A percentile compares a stretch with the other conserved stretches of the same genome.
Evolutionary conservation across 2,888 invertebrate genomes (phyloP).

Genomic region (Argynnis bischoffii): DNA sequence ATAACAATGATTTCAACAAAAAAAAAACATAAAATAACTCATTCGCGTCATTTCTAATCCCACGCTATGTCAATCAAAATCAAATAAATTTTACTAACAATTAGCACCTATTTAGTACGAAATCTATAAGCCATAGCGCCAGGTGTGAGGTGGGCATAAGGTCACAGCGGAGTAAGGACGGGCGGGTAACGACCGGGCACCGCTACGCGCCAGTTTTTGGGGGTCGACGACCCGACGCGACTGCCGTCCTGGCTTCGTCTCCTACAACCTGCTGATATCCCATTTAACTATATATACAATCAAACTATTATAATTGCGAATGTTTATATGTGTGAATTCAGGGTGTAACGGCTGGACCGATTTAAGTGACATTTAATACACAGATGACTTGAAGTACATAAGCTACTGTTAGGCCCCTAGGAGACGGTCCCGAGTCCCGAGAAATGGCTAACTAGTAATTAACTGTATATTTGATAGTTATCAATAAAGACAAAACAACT

Average conservation of each 20-base stretch:
- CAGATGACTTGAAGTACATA: too few species aligned
- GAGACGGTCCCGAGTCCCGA: too few species aligned
- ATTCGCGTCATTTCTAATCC: not conserved
- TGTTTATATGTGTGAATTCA: too few species aligned
- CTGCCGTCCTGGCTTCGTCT: slow-evolving; percentile 71
- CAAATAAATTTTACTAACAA: slow-evolving; percentile 8
- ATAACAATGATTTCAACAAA: too few species aligned
- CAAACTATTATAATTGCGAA: too few species aligned
- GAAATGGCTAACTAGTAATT: too few species aligned
- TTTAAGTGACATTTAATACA: too few species aligned
- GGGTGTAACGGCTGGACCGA: too few species aligned
- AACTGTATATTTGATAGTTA: too few species aligned
- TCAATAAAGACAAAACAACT: too few species aligned
- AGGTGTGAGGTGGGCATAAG: slow-evolving; percentile 75
- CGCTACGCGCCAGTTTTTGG: slow-evolving; percentile 76
- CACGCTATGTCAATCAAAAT: not conserved
- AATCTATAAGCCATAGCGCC: slow-evolving; percentile 56
- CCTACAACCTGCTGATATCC: slow-evolving; percentile 46
- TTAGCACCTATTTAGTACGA: slow-evolving; percentile 8
- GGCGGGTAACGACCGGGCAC: slow-evolving; percentile 79
- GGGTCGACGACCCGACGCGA: slow-evolving; percentile 71
- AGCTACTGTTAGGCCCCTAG: too few species aligned
- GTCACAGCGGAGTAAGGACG: slow-evolving; percentile 74
- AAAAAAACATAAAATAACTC: too few species aligned
- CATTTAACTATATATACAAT: slow-evolving; percentile 40